These are phyloP conservation scores for Rhinatrema bivittatum DNA, from an alignment of 2,797 vertebrate genomes.

Conservation along the genomic window DNA sequence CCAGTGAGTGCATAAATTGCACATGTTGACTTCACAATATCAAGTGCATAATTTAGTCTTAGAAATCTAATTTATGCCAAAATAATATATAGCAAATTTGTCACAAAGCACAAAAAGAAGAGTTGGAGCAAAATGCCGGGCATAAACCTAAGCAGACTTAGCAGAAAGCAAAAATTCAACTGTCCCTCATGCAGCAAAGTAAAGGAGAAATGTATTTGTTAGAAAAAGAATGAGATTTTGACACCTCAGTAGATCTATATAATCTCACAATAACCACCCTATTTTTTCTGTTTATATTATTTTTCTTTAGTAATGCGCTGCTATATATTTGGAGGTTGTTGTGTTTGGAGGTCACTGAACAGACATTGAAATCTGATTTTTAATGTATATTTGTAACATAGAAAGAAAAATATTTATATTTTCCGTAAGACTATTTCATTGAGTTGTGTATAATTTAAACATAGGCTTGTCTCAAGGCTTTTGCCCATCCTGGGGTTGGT, in stretches of 20 bases:
- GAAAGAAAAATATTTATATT: slow-evolving; percentile 94
- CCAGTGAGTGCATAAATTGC: slow-evolving; percentile 50
- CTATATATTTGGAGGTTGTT: slow-evolving; percentile 84
- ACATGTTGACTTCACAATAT: slow-evolving; percentile 53
- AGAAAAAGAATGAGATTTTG: slow-evolving; percentile 36
- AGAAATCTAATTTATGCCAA: slow-evolving; percentile 55
- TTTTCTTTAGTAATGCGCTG: slow-evolving; percentile 75
- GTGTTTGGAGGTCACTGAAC: slow-evolving; percentile 88
- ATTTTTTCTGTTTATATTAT: slow-evolving; percentile 43
- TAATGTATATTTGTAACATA: slow-evolving; percentile 97
- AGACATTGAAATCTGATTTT: slow-evolving; percentile 83
- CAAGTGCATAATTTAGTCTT: slow-evolving; percentile 50
- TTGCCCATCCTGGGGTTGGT: slow-evolving; percentile 71
- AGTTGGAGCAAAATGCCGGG: too few relatives aligned
- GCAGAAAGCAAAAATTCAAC: too few relatives aligned
- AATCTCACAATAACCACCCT: slow-evolving; percentile 38
- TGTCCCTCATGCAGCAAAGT: slow-evolving; percentile 46
- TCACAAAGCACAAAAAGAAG: slow-evolving; percentile 34
- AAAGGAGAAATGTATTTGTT: slow-evolving; percentile 27
- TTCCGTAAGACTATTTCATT: slow-evolving; percentile 88
- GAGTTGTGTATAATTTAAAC: slow-evolving; percentile 83
- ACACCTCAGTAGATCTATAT: slow-evolving; percentile 35
- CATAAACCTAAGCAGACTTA: too few relatives aligned
- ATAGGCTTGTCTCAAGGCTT: slow-evolving; percentile 61
- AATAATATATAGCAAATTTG: slow-evolving; percentile 40